These are phyloP conservation scores for Bombus haemorrhoidalis DNA, from an alignment of 1,140 invertebrate species.

Conservation along the genomic window DNA sequence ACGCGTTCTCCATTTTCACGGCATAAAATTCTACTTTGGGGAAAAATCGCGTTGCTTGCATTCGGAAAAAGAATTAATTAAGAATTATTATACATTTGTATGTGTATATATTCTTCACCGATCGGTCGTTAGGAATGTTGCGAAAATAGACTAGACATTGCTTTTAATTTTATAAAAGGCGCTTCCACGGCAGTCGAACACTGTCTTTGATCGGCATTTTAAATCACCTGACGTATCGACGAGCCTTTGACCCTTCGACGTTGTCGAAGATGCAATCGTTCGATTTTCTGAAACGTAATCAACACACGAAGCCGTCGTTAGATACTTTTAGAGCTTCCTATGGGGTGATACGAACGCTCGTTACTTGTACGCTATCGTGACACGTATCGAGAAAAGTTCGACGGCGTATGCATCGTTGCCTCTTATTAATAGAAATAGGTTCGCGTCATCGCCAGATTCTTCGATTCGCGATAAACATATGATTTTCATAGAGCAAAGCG, in stretches of 20 bases:
- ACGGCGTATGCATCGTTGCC: not conserved
- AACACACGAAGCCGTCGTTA: constrained; percentile 12
- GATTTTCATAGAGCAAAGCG: not conserved
- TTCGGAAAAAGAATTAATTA: too few species aligned
- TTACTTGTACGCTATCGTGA: too few species aligned
- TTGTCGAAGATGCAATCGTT: constrained; percentile 7
- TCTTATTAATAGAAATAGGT: not conserved
- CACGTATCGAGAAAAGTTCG: not conserved
- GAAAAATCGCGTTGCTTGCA: too few species aligned
- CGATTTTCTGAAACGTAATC: constrained; percentile 24
- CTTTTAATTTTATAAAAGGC: too few species aligned
- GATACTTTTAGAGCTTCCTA: constrained; percentile 18
- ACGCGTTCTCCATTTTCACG: not conserved
- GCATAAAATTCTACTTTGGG: not conserved
- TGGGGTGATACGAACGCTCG: not conserved
- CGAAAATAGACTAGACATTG: too few species aligned
- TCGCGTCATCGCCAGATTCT: not conserved
- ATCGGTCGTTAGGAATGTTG: too few species aligned
- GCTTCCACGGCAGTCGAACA: too few species aligned
- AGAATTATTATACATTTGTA: too few species aligned
- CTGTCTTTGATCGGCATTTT: not conserved
- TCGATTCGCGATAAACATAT: not conserved
- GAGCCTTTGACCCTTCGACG: not conserved
- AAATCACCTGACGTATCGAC: not conserved
- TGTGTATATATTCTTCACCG: too few species aligned